phyloP scores from a whole-genome alignment of 1,140 invertebrate genomes.

The Sycophaga agraensis region DNA sequence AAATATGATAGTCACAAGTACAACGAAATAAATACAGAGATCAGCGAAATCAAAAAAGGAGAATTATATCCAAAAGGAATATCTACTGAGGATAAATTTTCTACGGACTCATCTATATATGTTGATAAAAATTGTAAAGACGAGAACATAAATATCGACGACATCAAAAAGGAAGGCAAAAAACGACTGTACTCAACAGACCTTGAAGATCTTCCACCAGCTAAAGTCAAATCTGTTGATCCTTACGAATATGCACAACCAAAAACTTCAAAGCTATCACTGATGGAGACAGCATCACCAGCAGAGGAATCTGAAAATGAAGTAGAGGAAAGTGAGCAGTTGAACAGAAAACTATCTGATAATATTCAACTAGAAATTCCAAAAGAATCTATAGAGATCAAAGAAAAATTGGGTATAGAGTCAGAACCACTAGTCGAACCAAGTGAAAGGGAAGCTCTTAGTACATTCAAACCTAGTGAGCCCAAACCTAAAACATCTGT shows the following conservation, averaged over 20 bases:
- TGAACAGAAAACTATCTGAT: background rate
- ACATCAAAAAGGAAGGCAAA: background rate
- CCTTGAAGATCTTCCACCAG: constrained; percentile 9
- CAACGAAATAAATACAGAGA: background rate
- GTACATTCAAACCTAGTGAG: no score
- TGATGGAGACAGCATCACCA: background rate
- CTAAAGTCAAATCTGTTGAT: constrained; percentile 3
- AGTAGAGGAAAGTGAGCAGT: no score
- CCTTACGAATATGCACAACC: background rate
- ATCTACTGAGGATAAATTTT: background rate
- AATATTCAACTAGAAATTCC: background rate
- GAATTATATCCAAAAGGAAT: background rate
- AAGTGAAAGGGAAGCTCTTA: no score
- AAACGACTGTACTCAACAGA: background rate
- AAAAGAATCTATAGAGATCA: no score
- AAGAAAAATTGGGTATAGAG: no score
- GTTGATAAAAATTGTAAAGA: constrained; percentile 14
- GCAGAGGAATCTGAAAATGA: no score
- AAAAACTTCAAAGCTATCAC: background rate
- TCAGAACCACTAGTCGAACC: no score
- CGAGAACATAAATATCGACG: background rate
- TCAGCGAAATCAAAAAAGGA: background rate
- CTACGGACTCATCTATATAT: background rate
- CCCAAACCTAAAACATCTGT: no score
- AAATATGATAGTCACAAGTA: constrained; percentile 5